phyloP scores from a whole-genome alignment of 2,888 invertebrate genomes.

The Sericinus montela region DNA sequence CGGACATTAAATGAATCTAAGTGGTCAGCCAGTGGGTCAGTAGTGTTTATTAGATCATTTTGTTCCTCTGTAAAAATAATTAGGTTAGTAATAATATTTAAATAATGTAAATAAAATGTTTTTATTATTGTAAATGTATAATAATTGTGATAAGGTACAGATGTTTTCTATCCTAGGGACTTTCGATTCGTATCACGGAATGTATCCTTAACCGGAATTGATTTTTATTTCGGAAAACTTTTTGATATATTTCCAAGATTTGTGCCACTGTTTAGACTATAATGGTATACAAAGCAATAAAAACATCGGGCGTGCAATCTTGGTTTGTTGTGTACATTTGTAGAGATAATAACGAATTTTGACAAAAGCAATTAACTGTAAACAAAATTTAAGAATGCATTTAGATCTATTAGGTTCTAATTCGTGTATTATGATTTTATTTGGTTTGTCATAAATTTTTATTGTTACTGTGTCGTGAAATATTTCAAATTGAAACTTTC shows the following conservation, averaged over 20 bases:
- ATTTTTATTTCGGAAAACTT: slow-evolving; percentile 22
- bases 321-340: slow-evolving; percentile 40
- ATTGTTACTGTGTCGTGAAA: too few relatives aligned
- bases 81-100: slow-evolving; percentile 66
- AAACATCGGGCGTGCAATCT: slow-evolving; percentile 62
- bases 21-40: slow-evolving; percentile 49
- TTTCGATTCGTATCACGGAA: slow-evolving; percentile 11
- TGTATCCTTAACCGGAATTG: slow-evolving; percentile 27
- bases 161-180: slow-evolving; percentile 50
- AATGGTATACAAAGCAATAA: slow-evolving; percentile 33
- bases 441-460: too few relatives aligned
- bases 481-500: too few relatives aligned
- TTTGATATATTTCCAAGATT: slow-evolving; percentile 9
- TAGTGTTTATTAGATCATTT: slow-evolving; percentile 71
- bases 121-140: slow-evolving; percentile 68
- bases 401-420: too few relatives aligned
- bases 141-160: slow-evolving; percentile 47
- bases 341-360: slow-evolving; percentile 17
- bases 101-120: slow-evolving; percentile 75
- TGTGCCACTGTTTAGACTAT: slow-evolving; percentile 24
- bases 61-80: slow-evolving; percentile 73
- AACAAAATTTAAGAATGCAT: neutral
- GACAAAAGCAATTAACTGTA: neutral
- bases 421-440: too few relatives aligned
- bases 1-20: slow-evolving; percentile 53